Base-by-base conservation (phyloP, 2,888 invertebrate genomes). In the Toxonevra muliebris region DNA sequence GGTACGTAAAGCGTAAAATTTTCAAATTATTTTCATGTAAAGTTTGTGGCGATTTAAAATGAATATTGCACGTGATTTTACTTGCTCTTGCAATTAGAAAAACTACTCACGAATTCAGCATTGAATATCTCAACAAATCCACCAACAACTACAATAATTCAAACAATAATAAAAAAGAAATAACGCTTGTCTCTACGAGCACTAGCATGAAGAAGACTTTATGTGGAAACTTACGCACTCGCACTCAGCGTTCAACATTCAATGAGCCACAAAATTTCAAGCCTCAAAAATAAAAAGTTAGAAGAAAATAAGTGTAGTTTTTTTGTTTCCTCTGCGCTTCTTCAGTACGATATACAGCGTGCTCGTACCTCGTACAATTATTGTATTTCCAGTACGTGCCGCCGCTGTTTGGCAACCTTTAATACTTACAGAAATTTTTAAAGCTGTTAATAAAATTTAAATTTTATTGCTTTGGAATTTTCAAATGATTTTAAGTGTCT, bases 41-140 rank as follows among this genome's bases (percentile, higher is more conserved):
- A 10, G 48, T n/a, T n/a, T 48, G n/a, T 54, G 54, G 54, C 19
- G 20, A 17, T 12, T n/a, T 12, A 60, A 12, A 48, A 62, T 59
- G 69, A 55, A 43, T 50, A 70, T 63, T 72, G 72, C 74, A 74
- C 74, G 74, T 74, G 74, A 74, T 72, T 70, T 63, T 69, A 70
- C 69, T 70, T 73, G 71, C 68, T 55, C 69, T 71, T 69, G 70
- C 71, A 70, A 70, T 74, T 74, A 71, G 65, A 72, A 71, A 71
- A 71, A 67, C 74, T 66, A 67, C 69, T 72, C 72, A 74, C 74
- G 72, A 65, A 61, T 63, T 68, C 62, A 65, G 60, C 10, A 55
- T n/a, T 12, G 61, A 50, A 54, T 58, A 63, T 19, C 62, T 30
- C 43, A 60, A 12, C 42, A 43, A 20, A 60, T 48, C 12, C 60